phyloP scores from a whole-genome alignment of 2,113 vertebrate genomes.

The Nanorana parkeri region DNA sequence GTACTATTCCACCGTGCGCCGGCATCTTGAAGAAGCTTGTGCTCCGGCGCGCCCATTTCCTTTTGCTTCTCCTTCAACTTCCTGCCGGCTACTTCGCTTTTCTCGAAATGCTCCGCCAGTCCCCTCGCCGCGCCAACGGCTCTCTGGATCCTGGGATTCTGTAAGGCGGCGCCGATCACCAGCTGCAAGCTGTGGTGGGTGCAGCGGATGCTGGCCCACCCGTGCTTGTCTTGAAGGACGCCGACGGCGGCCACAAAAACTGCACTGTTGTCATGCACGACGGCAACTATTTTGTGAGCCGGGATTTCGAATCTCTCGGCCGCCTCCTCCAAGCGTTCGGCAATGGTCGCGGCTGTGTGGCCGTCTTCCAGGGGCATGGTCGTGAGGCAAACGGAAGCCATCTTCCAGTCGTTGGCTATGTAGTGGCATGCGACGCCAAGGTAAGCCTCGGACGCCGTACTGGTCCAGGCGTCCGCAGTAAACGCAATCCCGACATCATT shows the following conservation, averaged over 20 bases:
- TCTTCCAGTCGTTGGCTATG: too few relatives aligned
- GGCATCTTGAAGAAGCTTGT: background rate
- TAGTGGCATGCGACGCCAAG: too few relatives aligned
- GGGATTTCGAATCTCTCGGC: background rate
- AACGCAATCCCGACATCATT: too few relatives aligned
- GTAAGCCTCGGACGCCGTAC: too few relatives aligned
- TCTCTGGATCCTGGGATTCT: background rate
- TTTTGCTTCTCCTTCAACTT: constrained; percentile 15
- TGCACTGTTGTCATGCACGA: too few relatives aligned
- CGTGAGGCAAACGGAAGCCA: background rate
- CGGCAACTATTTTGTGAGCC: background rate
- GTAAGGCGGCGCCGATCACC: background rate
- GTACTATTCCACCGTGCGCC: constrained; percentile 5
- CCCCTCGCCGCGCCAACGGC: background rate
- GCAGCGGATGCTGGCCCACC: background rate
- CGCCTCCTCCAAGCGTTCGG: background rate
- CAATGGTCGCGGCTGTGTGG: background rate
- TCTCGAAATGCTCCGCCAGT: background rate
- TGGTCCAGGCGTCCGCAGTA: too few relatives aligned
- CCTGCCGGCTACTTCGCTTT: too few relatives aligned
- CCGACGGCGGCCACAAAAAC: too few relatives aligned
- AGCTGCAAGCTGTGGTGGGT: too few relatives aligned
- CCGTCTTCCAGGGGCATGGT: background rate
- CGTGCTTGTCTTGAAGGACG: background rate
- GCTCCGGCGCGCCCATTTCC: background rate